These are phyloP conservation scores for Lasiurus cinereus DNA, from an alignment of 2,113 vertebrate species.

Conservation along the genomic window DNA sequence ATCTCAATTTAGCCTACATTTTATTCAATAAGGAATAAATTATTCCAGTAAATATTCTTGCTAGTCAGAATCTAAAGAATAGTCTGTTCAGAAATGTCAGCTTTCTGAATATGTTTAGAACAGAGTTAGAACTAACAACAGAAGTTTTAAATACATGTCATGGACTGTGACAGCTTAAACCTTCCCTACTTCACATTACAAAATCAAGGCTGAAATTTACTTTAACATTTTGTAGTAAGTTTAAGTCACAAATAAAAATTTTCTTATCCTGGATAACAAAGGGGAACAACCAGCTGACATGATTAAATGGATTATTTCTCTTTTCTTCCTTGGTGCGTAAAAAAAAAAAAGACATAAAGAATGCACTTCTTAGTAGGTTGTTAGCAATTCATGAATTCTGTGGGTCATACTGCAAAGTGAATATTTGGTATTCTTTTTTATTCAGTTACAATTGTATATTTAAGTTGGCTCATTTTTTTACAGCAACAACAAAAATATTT, in stretches of 20 bases:
- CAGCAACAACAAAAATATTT: not conserved
- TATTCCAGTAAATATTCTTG: constrained; percentile 21
- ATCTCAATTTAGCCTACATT: not conserved
- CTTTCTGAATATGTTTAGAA: constrained; percentile 24
- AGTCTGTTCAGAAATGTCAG: not conserved
- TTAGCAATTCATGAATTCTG: not conserved
- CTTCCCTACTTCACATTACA: not conserved
- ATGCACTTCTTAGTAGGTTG: not conserved
- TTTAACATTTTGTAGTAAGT: not conserved
- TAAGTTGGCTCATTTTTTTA: not conserved
- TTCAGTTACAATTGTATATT: not conserved
- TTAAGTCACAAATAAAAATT: not conserved
- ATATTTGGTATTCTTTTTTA: not conserved
- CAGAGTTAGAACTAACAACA: not conserved
- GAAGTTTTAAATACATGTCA: constrained; percentile 52
- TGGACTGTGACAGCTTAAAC: constrained; percentile 11
- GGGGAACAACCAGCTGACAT: not conserved
- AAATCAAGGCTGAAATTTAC: constrained; percentile 16
- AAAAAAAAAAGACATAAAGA: not conserved
- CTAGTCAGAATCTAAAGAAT: not conserved
- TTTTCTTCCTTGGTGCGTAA: not conserved
- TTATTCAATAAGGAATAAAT: constrained; percentile 9
- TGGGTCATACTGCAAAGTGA: not conserved
- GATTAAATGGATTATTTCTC: constrained; percentile 17
- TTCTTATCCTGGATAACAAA: not conserved